Evolutionary conservation across 2,113 vertebrate species (phyloP).

Genomic region (Sylvia atricapilla): DNA sequence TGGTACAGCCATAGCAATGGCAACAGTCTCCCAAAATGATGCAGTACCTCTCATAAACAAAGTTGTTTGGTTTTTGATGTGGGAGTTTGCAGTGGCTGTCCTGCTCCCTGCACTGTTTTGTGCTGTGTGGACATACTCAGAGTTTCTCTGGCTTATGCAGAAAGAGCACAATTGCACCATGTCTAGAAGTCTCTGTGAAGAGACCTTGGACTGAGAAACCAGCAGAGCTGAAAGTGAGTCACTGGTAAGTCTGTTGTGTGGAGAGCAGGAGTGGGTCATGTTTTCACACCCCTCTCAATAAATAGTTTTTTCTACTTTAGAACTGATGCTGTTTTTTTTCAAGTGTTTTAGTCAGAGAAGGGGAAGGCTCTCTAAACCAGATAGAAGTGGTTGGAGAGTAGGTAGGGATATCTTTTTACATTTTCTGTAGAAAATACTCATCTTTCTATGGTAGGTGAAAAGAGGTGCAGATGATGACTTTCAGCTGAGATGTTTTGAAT

Average conservation of each 20-base stretch:
- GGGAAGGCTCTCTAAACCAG: background rate
- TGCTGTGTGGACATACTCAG: background rate
- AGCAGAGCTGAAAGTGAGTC: background rate
- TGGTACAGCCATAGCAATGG: background rate
- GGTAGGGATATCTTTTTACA: background rate
- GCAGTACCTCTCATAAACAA: background rate
- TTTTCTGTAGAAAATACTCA: background rate
- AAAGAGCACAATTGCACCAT: background rate
- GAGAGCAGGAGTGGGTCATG: background rate
- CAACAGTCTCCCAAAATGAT: background rate
- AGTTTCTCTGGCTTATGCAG: background rate
- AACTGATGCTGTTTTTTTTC: background rate
- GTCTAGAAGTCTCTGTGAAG: background rate
- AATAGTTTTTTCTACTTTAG: background rate
- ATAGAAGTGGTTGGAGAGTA: background rate
- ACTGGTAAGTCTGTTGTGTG: background rate
- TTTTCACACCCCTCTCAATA: background rate
- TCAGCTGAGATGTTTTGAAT: background rate
- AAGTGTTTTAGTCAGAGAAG: background rate
- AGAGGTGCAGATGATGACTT: background rate
- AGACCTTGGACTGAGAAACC: background rate
- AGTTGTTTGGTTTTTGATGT: background rate
- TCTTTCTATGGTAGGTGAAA: background rate
- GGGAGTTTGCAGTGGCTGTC: background rate
- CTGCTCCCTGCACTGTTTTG: background rate